Conservation (phyloP, 2,113 vertebrate species). For the Cephalopterus ornatus region DNA sequence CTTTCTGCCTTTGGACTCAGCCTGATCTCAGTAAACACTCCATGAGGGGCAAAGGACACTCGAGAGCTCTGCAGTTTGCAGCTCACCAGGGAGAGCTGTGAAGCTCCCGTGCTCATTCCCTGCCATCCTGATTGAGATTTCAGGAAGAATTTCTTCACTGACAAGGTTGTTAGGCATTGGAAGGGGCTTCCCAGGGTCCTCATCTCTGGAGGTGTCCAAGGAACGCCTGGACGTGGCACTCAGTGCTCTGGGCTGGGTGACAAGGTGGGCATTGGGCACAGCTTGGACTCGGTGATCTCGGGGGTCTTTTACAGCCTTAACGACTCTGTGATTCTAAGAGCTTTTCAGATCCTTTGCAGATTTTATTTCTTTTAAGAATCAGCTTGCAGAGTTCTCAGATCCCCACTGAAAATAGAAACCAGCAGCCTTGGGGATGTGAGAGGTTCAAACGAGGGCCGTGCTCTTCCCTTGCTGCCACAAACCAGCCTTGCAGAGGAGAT, state of each 20-base stretch:
- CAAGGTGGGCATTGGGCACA: fast-evolving
- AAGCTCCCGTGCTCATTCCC: neutral
- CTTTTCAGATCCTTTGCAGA: neutral
- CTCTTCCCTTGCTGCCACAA: neutral
- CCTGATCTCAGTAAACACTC: neutral
- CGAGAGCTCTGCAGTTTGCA: neutral
- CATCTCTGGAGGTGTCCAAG: neutral
- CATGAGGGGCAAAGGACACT: neutral
- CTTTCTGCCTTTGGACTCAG: neutral
- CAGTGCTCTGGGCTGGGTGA: neutral
- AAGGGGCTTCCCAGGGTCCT: neutral
- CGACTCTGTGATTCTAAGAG: neutral
- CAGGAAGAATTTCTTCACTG: neutral
- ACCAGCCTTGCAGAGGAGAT: neutral
- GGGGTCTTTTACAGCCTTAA: neutral
- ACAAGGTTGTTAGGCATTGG: fast-evolving
- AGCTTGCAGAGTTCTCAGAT: neutral
- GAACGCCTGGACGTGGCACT: neutral
- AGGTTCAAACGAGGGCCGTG: neutral
- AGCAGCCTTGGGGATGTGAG: neutral
- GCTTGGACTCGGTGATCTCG: fast-evolving
- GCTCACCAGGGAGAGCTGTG: fast-evolving
- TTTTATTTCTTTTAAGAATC: neutral
- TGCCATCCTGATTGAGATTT: neutral
- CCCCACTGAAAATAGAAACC: neutral